Base-by-base conservation (phyloP, 1,140 invertebrate genomes). In the Galleria mellonella region DNA sequence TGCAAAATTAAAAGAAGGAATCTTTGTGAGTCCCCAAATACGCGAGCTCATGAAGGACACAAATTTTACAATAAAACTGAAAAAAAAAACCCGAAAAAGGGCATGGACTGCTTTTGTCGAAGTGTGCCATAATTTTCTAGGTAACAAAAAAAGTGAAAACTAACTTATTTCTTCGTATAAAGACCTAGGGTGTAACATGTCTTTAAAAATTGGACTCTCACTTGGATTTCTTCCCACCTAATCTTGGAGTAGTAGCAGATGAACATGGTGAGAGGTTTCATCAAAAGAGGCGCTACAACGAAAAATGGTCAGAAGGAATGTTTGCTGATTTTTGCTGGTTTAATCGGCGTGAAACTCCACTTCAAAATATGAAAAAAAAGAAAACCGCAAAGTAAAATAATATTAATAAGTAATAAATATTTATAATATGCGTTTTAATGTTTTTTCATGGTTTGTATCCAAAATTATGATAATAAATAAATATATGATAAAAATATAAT, bases 111-210 rank as follows among this genome's bases (percentile, higher is more conserved):
- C 12, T 17, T 37, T 37, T n/a, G n/a, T 4, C 8, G 15, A 35
- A 42, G 39, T 43, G 9, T 41, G 31, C 42, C 12, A 41, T 29
- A 46, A 49, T 42, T 49, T 49, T 49, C 47, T 54, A 36, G 46
- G 46, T 6, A 55, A 49, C 31, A n/a, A 39, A 12, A 52, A 47
- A 47, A 41, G 11, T 43, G 43, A 52, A 13, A 60, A 76, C 49
- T 75, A 60, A n/a, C 54, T 79, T 47, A 13, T 68, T 15, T 36
- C 39, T 40, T 44, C 52, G 10, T 66, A 61, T 42, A 64, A 66
- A 55, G 55, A 47, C 14, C 46, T 64, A 31, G 49, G 47, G 42
- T 73, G 64, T 41, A 48, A 55, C 43, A 67, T 77, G 60, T 66
- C 52, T n/a, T n/a, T n/a, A n/a, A n/a, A n/a, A n/a, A n/a, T n/a